Base-by-base conservation (phyloP, 2,888 invertebrate species). In the Beris morrisii region DNA sequence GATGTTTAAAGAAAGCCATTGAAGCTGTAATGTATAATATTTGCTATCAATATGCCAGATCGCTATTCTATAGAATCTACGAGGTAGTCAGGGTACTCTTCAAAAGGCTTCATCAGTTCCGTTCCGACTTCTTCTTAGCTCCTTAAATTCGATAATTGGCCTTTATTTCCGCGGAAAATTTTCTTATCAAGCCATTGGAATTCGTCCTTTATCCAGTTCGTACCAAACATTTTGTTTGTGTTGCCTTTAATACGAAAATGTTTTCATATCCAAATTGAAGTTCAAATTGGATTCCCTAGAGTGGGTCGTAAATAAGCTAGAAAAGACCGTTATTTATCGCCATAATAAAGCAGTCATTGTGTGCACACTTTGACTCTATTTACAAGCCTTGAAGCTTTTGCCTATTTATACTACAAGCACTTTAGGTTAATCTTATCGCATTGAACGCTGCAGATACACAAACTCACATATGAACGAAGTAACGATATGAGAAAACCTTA, bases 221-320 rank as follows among this genome's bases (percentile, higher is more conserved):
- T 38, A 38, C 7, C 38, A 6, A 46, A 6, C 1, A 38, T 38
- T 5, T 38, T 38, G 38, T 56, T 56, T 43, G 5, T 15, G 43
- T 38, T 38, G 6, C 28, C 54, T 38, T 15, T 38, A 38, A 58
- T 22, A 46, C 46, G 43, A 58, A 58, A 58, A 45, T 58, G 58
- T 58, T 58, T 58, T 58, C 58, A 58, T 58, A 58, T 58, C 58
- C 58, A 58, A 58, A 56, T 56, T 56, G 56, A 56, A 56, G 22
- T 56, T 56, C 56, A 56, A 56, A 58, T 58, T 58, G 46, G 58
- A 58, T 58, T 58, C 58, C 58, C 58, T 46, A 58, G 58, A 58
- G 58, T 58, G 58, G 22, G 45, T 58, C 58, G 58, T 58, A 58
- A 58, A 58, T 58, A 58, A 58, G 58, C 58, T 58, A 28, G 30